Percentiles rank a stretch among this genome's conserved stretches.
Evolutionary conservation across 2,888 invertebrate genomes (phyloP).

Genomic region (Acrobasis suavella): DNA sequence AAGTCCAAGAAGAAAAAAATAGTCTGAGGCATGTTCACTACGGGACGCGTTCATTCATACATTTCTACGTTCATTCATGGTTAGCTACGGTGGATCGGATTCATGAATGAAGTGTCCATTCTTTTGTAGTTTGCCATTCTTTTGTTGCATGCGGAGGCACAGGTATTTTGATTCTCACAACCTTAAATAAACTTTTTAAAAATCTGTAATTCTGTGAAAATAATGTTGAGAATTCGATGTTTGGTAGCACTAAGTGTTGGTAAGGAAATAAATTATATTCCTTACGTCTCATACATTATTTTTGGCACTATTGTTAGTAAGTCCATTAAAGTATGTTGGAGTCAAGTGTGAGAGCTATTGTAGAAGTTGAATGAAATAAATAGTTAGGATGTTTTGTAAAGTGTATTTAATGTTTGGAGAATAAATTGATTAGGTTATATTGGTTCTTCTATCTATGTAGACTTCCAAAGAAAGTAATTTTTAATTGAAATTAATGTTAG

Average conservation of each 20-base stretch:
- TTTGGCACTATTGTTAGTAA: conserved; percentile 46
- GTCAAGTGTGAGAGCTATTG: conserved; percentile 16
- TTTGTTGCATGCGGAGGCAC: conserved; percentile 42
- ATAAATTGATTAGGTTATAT: conserved; percentile 10
- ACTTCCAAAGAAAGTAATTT: no score
- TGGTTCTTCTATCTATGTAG: no score
- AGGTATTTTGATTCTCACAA: conserved; percentile 37
- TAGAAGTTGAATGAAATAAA: conserved; percentile 8
- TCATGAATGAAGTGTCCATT: conserved; percentile 57
- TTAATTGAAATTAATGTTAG: no score
- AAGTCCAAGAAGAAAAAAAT: no score
- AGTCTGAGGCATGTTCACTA: conserved; percentile 53
- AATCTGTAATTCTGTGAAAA: background rate
- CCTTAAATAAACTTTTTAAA: background rate
- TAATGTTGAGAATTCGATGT: conserved; percentile 3
- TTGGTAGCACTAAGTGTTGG: background rate
- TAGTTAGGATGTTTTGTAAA: conserved; percentile 1
- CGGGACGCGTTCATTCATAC: conserved; percentile 62
- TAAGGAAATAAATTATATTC: conserved; percentile 9
- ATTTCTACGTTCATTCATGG: conserved; percentile 62
- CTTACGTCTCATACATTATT: conserved; percentile 33
- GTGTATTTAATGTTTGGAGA: background rate
- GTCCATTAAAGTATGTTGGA: conserved; percentile 41
- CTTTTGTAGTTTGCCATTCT: conserved; percentile 41
- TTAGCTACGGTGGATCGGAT: conserved; percentile 47